phyloP scores from a whole-genome alignment of 2,113 vertebrate species.

The Arvicanthis niloticus region DNA sequence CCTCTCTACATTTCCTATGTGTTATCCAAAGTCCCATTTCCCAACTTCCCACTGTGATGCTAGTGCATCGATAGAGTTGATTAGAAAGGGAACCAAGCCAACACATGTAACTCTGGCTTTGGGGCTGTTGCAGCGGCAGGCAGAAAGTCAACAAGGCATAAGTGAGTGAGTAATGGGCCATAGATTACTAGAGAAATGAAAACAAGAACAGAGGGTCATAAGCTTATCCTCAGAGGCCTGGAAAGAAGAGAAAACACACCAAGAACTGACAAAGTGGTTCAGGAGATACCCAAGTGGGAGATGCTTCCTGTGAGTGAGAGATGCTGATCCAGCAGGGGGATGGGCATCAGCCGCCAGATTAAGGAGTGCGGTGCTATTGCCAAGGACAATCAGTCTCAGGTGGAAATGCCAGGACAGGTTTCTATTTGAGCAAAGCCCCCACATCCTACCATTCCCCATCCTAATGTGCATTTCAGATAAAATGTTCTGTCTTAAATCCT shows the following conservation, averaged over 20 bases:
- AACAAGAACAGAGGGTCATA: not conserved
- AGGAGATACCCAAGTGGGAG: not conserved
- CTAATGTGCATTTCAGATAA: not conserved
- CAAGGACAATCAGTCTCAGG: not conserved
- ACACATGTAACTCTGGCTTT: not conserved
- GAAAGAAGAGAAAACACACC: not conserved
- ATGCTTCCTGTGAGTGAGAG: not conserved
- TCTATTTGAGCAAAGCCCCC: slow-evolving; percentile 22
- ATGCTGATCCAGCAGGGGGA: not conserved
- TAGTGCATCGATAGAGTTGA: not conserved
- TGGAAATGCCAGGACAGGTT: slow-evolving; percentile 4
- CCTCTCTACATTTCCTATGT: not conserved
- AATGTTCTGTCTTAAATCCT: slow-evolving; percentile 25
- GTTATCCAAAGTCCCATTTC: not conserved
- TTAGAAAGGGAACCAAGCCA: slow-evolving; percentile 36
- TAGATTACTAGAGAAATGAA: not conserved
- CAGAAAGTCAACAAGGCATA: not conserved
- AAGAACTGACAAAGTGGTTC: not conserved
- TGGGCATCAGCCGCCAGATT: not conserved
- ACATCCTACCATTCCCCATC: not conserved
- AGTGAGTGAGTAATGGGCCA: not conserved
- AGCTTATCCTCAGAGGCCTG: not conserved
- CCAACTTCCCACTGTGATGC: not conserved
- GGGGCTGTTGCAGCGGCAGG: not conserved
- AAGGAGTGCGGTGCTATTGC: not conserved